Percentiles rank a stretch among this genome's conserved stretches.
phyloP scores from a whole-genome alignment of 2,888 invertebrate species.

The Cephalotes varians region DNA sequence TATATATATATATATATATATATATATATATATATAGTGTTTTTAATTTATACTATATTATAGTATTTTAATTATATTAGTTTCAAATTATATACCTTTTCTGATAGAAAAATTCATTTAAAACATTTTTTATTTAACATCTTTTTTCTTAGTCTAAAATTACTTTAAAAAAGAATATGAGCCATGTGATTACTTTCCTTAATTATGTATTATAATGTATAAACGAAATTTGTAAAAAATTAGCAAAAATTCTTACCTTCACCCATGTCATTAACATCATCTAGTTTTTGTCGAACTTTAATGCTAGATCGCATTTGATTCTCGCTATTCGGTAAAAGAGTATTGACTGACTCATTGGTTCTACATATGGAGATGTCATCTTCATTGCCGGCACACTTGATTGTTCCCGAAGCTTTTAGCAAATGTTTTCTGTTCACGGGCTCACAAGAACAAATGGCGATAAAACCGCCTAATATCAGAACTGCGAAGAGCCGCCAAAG shows the following conservation, averaged over 20 bases:
- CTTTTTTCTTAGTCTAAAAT: neutral
- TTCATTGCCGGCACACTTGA: slow-evolving; percentile 33
- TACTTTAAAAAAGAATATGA: neutral
- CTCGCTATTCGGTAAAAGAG: neutral
- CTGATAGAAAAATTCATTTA: neutral
- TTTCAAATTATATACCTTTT: neutral
- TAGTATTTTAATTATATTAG: no score
- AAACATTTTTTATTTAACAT: neutral
- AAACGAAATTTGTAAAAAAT: neutral
- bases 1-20: neutral
- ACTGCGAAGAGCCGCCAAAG: slow-evolving; percentile 77
- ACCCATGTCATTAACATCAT: neutral
- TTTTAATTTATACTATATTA: neutral
- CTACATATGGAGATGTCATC: slow-evolving; percentile 40
- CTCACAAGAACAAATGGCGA: slow-evolving; percentile 58
- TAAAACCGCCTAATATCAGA: slow-evolving; percentile 65
- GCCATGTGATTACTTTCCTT: neutral
- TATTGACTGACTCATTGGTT: neutral
- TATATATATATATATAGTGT: neutral
- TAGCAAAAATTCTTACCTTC: slow-evolving; percentile 55
- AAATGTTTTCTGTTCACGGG: slow-evolving; percentile 39
- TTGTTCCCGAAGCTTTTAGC: neutral
- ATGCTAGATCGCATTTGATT: slow-evolving; percentile 5
- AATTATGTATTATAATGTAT: neutral
- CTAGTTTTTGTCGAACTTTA: neutral